Conservation (phyloP, 2,888 invertebrate species). For the Eristalis arbustorum region DNA sequence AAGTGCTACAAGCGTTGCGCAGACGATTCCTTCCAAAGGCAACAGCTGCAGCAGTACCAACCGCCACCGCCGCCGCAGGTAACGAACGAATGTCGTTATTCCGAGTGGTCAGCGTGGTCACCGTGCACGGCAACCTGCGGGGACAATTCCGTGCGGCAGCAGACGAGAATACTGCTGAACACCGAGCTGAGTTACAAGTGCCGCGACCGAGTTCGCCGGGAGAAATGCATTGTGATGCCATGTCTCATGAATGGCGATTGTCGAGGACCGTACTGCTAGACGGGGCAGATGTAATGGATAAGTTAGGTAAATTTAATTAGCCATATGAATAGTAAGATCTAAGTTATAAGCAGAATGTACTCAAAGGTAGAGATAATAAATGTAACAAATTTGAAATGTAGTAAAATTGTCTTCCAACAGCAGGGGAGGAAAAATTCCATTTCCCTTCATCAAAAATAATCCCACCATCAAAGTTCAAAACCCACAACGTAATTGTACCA, state of each 20-base stretch:
- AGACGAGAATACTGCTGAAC: constrained; percentile 80
- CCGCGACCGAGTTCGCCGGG: constrained; percentile 78
- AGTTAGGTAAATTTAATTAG: constrained; percentile 1
- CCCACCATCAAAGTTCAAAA: background rate
- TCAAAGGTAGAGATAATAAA: constrained; percentile 9
- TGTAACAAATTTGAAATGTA: background rate
- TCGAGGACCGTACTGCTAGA: constrained; percentile 63
- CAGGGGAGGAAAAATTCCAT: background rate
- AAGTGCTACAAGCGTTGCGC: constrained; percentile 78
- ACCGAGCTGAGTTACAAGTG: constrained; percentile 77
- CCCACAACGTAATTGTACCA: background rate
- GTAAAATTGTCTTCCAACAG: background rate
- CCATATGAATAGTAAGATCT: constrained; percentile 33
- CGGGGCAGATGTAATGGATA: background rate
- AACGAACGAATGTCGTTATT: constrained; percentile 83
- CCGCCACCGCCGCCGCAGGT: constrained; percentile 29
- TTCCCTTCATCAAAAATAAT: background rate
- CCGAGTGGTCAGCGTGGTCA: constrained; percentile 86
- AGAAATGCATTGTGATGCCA: constrained; percentile 78
- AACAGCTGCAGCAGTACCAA: constrained; percentile 20
- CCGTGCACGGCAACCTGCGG: constrained; percentile 86
- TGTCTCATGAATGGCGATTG: constrained; percentile 74
- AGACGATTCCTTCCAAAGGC: constrained; percentile 75
- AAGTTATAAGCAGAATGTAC: constrained; percentile 18
- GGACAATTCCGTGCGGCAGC: constrained; percentile 81